Evolutionary conservation across 2,888 invertebrate genomes (phyloP).

Genomic region (Sarcophaga rosellei): DNA sequence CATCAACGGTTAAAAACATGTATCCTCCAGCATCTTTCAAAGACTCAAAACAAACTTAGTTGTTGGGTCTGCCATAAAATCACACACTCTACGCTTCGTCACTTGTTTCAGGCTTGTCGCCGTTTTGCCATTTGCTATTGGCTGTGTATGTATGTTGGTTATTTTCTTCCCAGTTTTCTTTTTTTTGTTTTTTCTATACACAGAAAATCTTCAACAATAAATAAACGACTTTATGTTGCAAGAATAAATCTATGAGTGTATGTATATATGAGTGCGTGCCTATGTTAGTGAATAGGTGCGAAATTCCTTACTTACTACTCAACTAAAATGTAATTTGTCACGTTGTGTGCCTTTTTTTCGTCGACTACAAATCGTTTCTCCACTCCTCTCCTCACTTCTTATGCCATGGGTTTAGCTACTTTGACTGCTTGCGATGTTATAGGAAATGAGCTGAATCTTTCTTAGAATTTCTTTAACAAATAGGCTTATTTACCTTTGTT

Average conservation of each 20-base stretch:
- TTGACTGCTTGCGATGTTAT: constrained; percentile 41
- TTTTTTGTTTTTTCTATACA: constrained; percentile 4
- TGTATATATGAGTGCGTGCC: background rate
- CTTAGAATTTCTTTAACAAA: constrained; percentile 60
- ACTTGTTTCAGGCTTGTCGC: constrained; percentile 8
- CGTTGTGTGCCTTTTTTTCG: constrained; percentile 55
- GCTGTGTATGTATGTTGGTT: background rate
- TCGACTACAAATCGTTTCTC: constrained; percentile 8
- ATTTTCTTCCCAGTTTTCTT: constrained; percentile 18
- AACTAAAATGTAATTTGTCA: constrained; percentile 77
- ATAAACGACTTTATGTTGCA: constrained; percentile 54
- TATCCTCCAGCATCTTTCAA: constrained; percentile 42
- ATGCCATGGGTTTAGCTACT: background rate
- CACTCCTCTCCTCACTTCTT: no score
- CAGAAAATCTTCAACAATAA: constrained; percentile 50
- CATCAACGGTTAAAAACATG: constrained; percentile 59
- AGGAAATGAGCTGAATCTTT: constrained; percentile 56
- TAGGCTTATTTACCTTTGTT: constrained; percentile 63
- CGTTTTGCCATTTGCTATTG: background rate
- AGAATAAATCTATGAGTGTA: constrained; percentile 18
- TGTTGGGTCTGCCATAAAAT: constrained; percentile 32
- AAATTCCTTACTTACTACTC: constrained; percentile 70
- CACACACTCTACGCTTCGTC: constrained; percentile 34
- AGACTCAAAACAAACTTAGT: constrained; percentile 14
- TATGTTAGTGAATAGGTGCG: constrained; percentile 58